Percentiles rank a stretch among this genome's conserved stretches.
Conservation (phyloP, 2,113 vertebrate genomes). For the Monarcha castaneiventris region DNA sequence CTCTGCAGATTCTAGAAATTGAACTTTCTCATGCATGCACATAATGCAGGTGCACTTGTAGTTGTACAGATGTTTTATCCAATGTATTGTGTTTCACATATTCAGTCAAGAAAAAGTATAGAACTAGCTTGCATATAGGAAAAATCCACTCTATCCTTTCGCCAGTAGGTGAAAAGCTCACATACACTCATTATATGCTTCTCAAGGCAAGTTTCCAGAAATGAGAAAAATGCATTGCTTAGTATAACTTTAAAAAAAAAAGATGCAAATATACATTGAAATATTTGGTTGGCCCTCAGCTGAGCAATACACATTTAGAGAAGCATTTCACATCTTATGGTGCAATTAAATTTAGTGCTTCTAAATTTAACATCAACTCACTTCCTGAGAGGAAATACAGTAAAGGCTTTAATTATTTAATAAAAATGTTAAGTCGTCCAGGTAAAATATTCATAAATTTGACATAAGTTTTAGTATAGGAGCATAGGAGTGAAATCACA, state of each 20-base stretch:
- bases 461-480: neutral
- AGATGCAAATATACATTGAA: neutral
- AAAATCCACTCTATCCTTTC: neutral
- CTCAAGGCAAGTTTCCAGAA: neutral
- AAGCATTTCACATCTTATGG: neutral
- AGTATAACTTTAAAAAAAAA: neutral
- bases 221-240: neutral
- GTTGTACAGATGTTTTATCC: neutral
- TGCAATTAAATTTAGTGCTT: neutral
- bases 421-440: neutral
- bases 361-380: neutral
- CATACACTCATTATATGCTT: neutral
- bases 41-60: no score
- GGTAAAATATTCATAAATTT: neutral
- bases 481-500: neutral
- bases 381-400: neutral
- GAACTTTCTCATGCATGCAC: accelerated
- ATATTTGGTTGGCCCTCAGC: neutral
- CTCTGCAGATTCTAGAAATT: neutral
- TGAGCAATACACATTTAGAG: neutral
- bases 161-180: neutral
- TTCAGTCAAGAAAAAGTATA: neutral
- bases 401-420: neutral
- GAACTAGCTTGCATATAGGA: neutral
- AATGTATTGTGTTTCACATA: neutral